These are phyloP conservation scores for Hemiscyllium ocellatum DNA, from an alignment of 2,113 vertebrate species.

Conservation along the genomic window DNA sequence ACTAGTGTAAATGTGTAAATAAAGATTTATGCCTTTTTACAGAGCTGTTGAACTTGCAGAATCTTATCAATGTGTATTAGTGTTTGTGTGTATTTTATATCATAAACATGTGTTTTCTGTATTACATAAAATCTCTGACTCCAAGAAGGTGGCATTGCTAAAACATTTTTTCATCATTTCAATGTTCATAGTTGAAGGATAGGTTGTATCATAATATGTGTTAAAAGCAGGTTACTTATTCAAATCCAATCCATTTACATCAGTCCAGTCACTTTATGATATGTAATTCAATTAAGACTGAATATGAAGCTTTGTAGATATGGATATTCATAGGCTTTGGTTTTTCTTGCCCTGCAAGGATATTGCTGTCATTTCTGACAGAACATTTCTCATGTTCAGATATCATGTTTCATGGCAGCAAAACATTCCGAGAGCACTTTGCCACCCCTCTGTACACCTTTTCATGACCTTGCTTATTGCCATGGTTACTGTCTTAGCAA, in stretches of 20 bases:
- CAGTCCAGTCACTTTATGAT: not conserved
- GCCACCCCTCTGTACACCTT: conserved; percentile 22
- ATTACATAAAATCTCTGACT: not conserved
- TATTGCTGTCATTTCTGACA: not conserved
- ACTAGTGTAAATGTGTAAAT: not conserved
- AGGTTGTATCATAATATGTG: not conserved
- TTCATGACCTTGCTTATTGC: conserved; percentile 36
- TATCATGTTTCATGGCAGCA: conserved; percentile 48
- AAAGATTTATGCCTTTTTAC: not conserved
- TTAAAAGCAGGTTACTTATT: not conserved
- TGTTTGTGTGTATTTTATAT: not conserved
- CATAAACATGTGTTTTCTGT: not conserved
- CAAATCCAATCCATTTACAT: not conserved
- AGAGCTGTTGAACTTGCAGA: not conserved
- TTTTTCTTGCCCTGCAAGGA: not conserved
- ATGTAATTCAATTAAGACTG: not conserved
- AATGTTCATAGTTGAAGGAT: not conserved
- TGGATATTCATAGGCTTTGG: not conserved
- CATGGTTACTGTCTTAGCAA: conserved; percentile 42
- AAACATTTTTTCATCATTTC: not conserved
- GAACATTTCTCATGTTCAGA: conserved; percentile 37
- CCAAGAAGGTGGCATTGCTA: not conserved
- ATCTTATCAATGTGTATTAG: not conserved
- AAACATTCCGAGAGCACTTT: conserved; percentile 43
- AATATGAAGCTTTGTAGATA: not conserved